Percentiles rank a stretch among this genome's conserved stretches.
These are phyloP conservation scores for Centropus bengalensis DNA, from an alignment of 2,113 vertebrate genomes.

Conservation along the genomic window DNA sequence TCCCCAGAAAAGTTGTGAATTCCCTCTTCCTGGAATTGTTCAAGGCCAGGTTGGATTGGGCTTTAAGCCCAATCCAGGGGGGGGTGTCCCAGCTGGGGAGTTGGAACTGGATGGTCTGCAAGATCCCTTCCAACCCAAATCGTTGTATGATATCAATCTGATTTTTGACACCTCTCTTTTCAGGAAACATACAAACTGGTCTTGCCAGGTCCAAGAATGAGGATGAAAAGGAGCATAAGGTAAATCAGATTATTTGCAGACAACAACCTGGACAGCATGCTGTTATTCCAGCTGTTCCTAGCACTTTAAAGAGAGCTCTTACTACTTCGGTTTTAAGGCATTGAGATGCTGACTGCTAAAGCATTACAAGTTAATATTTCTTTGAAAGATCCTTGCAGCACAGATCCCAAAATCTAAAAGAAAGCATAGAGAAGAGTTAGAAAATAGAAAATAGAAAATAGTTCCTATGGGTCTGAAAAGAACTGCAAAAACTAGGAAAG, in stretches of 20 bases:
- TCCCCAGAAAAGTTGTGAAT: too few species aligned
- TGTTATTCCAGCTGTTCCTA: slow-evolving; percentile 27
- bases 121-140: too few species aligned
- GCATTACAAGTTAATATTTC: not conserved
- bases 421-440: not conserved
- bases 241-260: not conserved
- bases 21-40: too few species aligned
- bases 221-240: not conserved
- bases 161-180: not conserved
- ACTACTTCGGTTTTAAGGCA: not conserved
- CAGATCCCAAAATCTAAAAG: not conserved
- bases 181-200: not conserved
- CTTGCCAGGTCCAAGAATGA: not conserved
- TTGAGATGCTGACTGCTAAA: not conserved
- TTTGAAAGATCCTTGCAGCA: not conserved
- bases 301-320: slow-evolving; percentile 12
- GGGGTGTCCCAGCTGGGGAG: too few species aligned
- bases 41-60: too few species aligned
- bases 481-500: not conserved
- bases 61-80: too few species aligned
- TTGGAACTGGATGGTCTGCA: too few species aligned
- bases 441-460: too few species aligned
- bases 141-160: not conserved
- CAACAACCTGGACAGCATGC: not conserved
- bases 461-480: not conserved